These are phyloP conservation scores for Felis catus DNA, from an alignment of 2,113 vertebrate species.

Conservation along the genomic window DNA sequence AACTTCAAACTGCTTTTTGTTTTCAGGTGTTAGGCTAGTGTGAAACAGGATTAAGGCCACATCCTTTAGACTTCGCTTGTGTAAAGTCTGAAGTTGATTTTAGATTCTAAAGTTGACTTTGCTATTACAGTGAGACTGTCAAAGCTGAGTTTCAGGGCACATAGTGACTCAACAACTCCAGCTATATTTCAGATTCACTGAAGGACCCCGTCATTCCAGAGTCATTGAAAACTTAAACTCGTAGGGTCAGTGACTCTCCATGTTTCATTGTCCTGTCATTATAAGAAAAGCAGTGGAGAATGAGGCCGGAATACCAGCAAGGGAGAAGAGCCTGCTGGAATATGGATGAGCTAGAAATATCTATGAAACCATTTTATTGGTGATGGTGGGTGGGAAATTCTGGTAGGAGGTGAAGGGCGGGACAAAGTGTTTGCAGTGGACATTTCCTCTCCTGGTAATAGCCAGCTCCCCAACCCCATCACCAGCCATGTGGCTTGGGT, in stretches of 20 bases:
- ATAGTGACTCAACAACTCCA: background rate
- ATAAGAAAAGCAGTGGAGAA: background rate
- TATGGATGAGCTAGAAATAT: background rate
- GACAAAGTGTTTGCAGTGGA: background rate
- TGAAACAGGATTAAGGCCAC: background rate
- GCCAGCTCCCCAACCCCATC: background rate
- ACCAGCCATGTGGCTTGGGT: background rate
- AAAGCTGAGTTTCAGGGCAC: background rate
- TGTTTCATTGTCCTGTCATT: background rate
- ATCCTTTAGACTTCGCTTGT: background rate
- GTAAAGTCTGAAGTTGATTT: background rate
- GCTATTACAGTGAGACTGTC: background rate
- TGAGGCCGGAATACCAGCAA: background rate
- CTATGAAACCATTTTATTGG: rapidly evolving
- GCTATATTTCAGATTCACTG: background rate
- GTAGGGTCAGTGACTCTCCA: background rate
- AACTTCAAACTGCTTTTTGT: background rate
- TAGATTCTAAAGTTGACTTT: conserved; percentile 24
- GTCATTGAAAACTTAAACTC: background rate
- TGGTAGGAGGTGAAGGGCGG: too few species aligned
- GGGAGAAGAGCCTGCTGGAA: background rate
- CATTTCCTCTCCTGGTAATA: background rate
- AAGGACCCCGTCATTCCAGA: background rate
- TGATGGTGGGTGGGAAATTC: background rate
- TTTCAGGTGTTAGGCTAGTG: background rate